These are phyloP conservation scores for Parambassis ranga DNA, from an alignment of 2,797 vertebrate genomes.

Conservation along the genomic window DNA sequence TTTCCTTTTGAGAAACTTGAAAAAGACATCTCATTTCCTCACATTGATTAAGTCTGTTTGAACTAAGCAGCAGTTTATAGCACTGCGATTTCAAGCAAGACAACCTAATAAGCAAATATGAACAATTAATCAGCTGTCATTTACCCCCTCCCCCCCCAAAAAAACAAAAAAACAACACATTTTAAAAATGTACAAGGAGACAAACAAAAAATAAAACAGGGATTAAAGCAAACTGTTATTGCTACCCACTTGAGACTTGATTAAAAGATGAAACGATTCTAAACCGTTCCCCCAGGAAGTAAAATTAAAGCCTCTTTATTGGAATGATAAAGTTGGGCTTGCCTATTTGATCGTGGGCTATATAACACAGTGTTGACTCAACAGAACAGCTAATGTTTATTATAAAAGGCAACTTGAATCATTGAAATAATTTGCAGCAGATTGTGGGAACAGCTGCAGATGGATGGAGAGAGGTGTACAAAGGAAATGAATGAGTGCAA, in stretches of 20 bases:
- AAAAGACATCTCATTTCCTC: background rate
- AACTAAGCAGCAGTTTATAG: conserved; percentile 6
- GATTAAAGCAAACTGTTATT: background rate
- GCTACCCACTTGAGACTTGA: background rate
- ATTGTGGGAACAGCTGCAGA: background rate
- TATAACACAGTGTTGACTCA: background rate
- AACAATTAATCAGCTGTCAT: background rate
- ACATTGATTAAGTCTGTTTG: conserved; percentile 21
- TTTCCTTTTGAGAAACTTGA: conserved; percentile 14
- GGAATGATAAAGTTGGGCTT: background rate
- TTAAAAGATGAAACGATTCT: background rate
- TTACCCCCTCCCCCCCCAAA: no score
- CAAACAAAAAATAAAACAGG: background rate
- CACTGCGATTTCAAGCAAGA: background rate
- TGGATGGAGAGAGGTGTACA: background rate
- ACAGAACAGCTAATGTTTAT: background rate
- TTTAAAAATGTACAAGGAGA: background rate
- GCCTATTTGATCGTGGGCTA: background rate
- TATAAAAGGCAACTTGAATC: conserved; percentile 1
- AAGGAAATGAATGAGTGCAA: background rate
- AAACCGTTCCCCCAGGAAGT: background rate
- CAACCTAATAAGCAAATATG: background rate
- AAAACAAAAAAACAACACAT: background rate
- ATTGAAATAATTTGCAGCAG: background rate
- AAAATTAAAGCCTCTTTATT: background rate